Evolutionary conservation across 2,797 vertebrate genomes (phyloP).

Genomic region (Lagorchestes hirsutus): DNA sequence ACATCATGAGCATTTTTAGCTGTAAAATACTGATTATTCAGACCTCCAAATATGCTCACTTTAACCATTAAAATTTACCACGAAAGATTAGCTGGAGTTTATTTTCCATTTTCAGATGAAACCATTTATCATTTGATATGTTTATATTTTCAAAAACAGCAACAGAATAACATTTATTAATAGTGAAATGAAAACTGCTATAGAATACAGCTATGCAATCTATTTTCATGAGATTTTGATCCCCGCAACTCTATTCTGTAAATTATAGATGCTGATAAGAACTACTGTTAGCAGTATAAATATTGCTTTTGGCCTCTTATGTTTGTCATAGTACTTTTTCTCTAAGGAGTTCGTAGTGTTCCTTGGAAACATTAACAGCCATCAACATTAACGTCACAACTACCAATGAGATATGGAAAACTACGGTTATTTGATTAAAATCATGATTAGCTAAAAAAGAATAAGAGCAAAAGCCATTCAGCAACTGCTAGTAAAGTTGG

Average conservation of each 20-base stretch:
- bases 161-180: background rate
- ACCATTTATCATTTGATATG: background rate
- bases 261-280: background rate
- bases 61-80: constrained; percentile 20
- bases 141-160: constrained; percentile 44
- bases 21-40: constrained; percentile 12
- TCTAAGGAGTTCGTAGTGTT: constrained; percentile 52
- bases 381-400: constrained; percentile 43
- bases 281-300: constrained; percentile 21
- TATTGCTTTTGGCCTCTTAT: constrained; percentile 43
- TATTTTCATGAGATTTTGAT: constrained; percentile 35
- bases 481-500: constrained; percentile 21
- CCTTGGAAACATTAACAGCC: constrained; percentile 64
- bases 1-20: background rate
- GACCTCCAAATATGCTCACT: background rate
- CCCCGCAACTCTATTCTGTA: background rate
- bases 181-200: constrained; percentile 23
- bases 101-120: constrained; percentile 7
- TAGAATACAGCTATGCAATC: background rate
- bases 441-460: constrained; percentile 46
- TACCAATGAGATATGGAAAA: constrained; percentile 17
- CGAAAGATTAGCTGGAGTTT: background rate
- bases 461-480: constrained; percentile 5
- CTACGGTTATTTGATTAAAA: constrained; percentile 40
- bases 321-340: constrained; percentile 62